Percentiles rank a stretch among this genome's conserved stretches.
Evolutionary conservation across 2,113 vertebrate species (phyloP).

Genomic region (Pedionomus torquatus): DNA sequence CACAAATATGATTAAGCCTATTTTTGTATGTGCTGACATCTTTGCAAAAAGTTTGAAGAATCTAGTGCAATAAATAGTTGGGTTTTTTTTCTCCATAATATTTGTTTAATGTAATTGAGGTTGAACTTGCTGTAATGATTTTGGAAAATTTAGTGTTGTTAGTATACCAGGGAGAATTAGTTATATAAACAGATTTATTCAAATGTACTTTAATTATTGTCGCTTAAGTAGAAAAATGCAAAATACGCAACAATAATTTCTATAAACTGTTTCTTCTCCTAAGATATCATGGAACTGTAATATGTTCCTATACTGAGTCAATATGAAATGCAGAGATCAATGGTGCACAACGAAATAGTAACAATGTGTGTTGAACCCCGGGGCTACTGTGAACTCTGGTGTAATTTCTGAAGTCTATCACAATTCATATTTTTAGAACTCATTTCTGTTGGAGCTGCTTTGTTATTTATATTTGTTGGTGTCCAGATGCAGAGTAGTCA

Average conservation of each 20-base stretch:
- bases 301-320: neutral
- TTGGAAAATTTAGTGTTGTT: neutral
- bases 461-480: neutral
- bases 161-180: neutral
- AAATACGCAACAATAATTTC: neutral
- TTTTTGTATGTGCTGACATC: neutral
- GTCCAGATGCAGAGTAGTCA: neutral
- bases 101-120: neutral
- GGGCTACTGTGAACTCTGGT: neutral
- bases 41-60: neutral
- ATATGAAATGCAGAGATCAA: neutral
- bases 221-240: neutral
- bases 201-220: neutral
- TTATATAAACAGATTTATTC: neutral
- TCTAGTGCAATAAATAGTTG: neutral
- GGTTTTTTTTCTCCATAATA: neutral
- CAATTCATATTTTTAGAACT: neutral
- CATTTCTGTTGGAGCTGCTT: neutral
- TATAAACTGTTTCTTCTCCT: neutral
- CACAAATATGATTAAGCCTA: neutral
- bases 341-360: neutral
- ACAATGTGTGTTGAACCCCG: neutral
- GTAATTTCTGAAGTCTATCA: neutral
- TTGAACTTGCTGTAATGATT: neutral
- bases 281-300: neutral